Evolutionary conservation across 2,888 invertebrate genomes (phyloP).

Genomic region (Mythimna ferrago): DNA sequence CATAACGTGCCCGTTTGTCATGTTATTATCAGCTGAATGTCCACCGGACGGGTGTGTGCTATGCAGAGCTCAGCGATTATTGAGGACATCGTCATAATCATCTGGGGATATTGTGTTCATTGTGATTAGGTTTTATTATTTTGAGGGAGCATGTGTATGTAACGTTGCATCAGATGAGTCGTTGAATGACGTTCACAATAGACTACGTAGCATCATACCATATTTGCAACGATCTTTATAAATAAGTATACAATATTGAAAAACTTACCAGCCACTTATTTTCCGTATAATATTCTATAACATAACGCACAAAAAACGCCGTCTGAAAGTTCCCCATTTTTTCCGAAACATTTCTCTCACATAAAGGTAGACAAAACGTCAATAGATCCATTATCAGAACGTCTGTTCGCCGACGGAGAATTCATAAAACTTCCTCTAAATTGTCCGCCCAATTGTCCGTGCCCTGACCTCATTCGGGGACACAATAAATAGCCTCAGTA

Average conservation of each 20-base stretch:
- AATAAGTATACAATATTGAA: neutral
- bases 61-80: conserved; percentile 17
- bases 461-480: conserved; percentile 51
- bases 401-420: conserved; percentile 40
- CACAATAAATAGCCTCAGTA: conserved; percentile 50
- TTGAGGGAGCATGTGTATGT: neutral
- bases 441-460: conserved; percentile 50
- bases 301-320: conserved; percentile 13
- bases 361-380: conserved; percentile 57
- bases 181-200: neutral
- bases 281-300: neutral
- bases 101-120: conserved; percentile 5
- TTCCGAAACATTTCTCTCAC: conserved; percentile 32
- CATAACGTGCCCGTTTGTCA: conserved; percentile 57
- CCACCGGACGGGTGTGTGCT: conserved; percentile 13
- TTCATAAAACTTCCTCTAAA: conserved; percentile 57
- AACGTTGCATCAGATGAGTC: neutral
- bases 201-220: too few species aligned
- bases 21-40: conserved; percentile 52
- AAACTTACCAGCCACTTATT: neutral
- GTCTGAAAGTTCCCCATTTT: conserved; percentile 12
- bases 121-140: conserved; percentile 21
- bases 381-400: conserved; percentile 57
- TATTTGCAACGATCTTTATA: too few species aligned
- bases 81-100: conserved; percentile 24